Evolutionary conservation across 2,113 vertebrate genomes (phyloP).

Genomic region (Macrotus californicus): DNA sequence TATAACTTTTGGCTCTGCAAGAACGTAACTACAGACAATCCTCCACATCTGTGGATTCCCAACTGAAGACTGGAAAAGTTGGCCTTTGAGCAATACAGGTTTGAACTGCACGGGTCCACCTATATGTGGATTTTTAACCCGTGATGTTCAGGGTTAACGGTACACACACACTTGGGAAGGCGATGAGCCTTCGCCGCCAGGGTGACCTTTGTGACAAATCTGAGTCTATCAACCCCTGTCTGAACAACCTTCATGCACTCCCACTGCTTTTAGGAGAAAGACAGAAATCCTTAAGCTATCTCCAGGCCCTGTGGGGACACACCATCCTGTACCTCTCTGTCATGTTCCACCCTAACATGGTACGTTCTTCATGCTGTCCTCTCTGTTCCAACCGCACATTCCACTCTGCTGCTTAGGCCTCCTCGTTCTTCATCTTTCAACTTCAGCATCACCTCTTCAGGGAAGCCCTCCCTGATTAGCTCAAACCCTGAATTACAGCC

Average conservation of each 20-base stretch:
- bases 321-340: not conserved
- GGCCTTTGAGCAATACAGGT: not conserved
- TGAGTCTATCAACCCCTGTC: not conserved
- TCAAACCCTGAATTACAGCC: rapidly evolving
- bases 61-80: not conserved
- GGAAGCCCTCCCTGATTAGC: not conserved
- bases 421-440: not conserved
- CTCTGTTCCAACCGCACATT: not conserved
- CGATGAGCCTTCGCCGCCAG: not conserved
- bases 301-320: not conserved
- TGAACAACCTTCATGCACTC: not conserved
- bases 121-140: not conserved
- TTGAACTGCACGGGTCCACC: not conserved
- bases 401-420: not conserved
- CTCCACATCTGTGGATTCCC: not conserved
- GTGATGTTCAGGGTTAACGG: not conserved
- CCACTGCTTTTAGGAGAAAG: not conserved
- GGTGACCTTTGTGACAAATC: not conserved
- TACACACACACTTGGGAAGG: not conserved
- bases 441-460: not conserved
- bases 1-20: not conserved
- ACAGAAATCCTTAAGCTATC: not conserved
- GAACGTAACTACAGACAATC: not conserved
- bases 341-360: rapidly evolving
- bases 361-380: not conserved